These are phyloP conservation scores for Volucella inflata DNA, from an alignment of 2,888 invertebrate genomes.

Conservation along the genomic window DNA sequence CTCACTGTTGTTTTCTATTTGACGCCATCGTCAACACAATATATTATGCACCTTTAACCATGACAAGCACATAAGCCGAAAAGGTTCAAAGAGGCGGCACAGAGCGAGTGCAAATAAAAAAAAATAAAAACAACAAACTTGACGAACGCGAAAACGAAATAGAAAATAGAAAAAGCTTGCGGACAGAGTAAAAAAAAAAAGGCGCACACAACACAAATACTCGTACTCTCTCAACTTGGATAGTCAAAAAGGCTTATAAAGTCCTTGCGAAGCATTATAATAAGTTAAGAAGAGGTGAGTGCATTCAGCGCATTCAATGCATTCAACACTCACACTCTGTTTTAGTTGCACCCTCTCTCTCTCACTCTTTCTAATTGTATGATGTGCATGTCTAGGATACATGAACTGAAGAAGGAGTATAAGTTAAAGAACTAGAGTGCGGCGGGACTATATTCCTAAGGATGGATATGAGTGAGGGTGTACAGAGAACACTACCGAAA, in stretches of 20 bases:
- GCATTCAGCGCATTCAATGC: slow-evolving; percentile 70
- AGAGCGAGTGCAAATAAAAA: slow-evolving; percentile 50
- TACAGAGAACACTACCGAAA: slow-evolving; percentile 41
- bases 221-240: slow-evolving; percentile 60
- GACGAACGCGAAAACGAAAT: slow-evolving; percentile 31
- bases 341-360: too few relatives aligned
- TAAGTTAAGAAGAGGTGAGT: slow-evolving; percentile 75
- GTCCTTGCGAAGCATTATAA: slow-evolving; percentile 75
- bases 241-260: slow-evolving; percentile 76
- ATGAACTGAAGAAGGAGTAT: slow-evolving; percentile 36
- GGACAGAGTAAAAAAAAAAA: slow-evolving; percentile 40
- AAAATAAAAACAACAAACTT: slow-evolving; percentile 22
- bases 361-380: slow-evolving; percentile 71
- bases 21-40: slow-evolving; percentile 74
- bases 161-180: slow-evolving; percentile 60
- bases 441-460: background rate
- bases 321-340: background rate
- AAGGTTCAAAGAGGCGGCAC: slow-evolving; percentile 73
- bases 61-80: slow-evolving; percentile 67
- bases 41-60: slow-evolving; percentile 74
- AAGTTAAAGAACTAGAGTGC: slow-evolving; percentile 33
- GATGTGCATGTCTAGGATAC: slow-evolving; percentile 62
- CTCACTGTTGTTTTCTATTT: slow-evolving; percentile 61
- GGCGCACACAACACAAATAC: slow-evolving; percentile 73
- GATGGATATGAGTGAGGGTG: slow-evolving; percentile 14